Evolutionary conservation across 2,888 invertebrate genomes (phyloP).

Genomic region (Alcis repandata): DNA sequence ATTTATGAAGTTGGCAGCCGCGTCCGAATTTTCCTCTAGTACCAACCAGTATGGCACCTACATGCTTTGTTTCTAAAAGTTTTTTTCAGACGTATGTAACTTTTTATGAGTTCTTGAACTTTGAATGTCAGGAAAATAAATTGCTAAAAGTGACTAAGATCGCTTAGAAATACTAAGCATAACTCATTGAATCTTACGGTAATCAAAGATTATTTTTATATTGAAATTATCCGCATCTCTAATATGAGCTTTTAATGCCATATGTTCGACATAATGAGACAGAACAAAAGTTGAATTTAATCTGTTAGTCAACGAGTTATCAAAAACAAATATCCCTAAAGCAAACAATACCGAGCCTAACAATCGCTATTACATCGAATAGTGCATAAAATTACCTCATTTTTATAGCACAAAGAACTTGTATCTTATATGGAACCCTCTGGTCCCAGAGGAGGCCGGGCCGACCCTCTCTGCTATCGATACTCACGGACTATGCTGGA

Average conservation of each 20-base stretch:
- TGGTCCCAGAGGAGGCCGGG: conserved; percentile 63
- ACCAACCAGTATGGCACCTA: conserved; percentile 9
- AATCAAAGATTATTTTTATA: neutral
- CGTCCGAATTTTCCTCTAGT: conserved; percentile 40
- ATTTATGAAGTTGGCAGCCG: conserved; percentile 56
- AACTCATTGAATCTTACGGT: neutral
- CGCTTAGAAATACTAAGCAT: neutral
- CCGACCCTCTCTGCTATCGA: conserved; percentile 60
- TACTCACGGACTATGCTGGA: conserved; percentile 46
- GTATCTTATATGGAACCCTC: conserved; percentile 66
- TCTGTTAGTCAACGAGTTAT: conserved; percentile 23
- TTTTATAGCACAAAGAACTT: conserved; percentile 73
- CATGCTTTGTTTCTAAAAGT: conserved; percentile 10
- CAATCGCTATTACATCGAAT: conserved; percentile 59
- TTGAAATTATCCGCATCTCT: neutral
- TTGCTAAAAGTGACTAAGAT: too few species aligned
- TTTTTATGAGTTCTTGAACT: neutral
- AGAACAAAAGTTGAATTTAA: conserved; percentile 11
- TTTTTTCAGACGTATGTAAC: neutral
- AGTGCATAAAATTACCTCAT: conserved; percentile 83
- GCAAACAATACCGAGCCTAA: conserved; percentile 43
- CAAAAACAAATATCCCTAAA: conserved; percentile 40
- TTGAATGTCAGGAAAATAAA: too few species aligned
- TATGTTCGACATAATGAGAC: conserved; percentile 14
- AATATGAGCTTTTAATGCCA: neutral